Percentiles rank a stretch among this genome's conserved stretches.
phyloP scores from a whole-genome alignment of 2,113 vertebrate genomes.

The Clarias macrocephalus region DNA sequence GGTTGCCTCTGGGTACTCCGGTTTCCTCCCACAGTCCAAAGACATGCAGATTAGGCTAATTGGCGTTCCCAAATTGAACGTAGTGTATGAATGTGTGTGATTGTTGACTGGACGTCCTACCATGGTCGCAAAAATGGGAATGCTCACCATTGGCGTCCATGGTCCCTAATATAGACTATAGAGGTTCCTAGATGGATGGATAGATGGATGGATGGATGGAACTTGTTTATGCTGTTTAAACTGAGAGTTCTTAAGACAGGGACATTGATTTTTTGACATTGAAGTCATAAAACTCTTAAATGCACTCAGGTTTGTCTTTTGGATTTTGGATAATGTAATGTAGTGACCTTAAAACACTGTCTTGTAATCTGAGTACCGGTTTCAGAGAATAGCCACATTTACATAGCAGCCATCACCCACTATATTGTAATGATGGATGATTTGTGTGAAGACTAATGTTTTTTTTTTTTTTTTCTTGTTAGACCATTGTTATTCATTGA shows the following conservation, averaged over 20 bases:
- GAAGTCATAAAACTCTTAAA: background rate
- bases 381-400: background rate
- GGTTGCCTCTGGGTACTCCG: too few relatives aligned
- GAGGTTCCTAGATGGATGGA: too few relatives aligned
- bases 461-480: background rate
- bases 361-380: background rate
- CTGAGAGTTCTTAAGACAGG: background rate
- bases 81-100: too few relatives aligned
- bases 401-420: background rate
- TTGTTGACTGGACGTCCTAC: too few relatives aligned
- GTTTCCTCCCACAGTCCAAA: too few relatives aligned
- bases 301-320: background rate
- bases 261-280: background rate
- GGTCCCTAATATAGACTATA: too few relatives aligned
- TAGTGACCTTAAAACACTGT: background rate
- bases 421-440: background rate
- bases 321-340: background rate
- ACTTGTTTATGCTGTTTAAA: background rate
- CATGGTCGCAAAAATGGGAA: too few relatives aligned
- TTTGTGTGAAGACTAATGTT: background rate
- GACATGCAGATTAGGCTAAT: too few relatives aligned
- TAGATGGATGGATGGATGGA: too few relatives aligned
- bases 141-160: too few relatives aligned
- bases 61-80: too few relatives aligned
- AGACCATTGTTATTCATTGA: background rate